Evolutionary conservation across 2,113 vertebrate genomes (phyloP).

Genomic region (Ceyx melanurus): DNA sequence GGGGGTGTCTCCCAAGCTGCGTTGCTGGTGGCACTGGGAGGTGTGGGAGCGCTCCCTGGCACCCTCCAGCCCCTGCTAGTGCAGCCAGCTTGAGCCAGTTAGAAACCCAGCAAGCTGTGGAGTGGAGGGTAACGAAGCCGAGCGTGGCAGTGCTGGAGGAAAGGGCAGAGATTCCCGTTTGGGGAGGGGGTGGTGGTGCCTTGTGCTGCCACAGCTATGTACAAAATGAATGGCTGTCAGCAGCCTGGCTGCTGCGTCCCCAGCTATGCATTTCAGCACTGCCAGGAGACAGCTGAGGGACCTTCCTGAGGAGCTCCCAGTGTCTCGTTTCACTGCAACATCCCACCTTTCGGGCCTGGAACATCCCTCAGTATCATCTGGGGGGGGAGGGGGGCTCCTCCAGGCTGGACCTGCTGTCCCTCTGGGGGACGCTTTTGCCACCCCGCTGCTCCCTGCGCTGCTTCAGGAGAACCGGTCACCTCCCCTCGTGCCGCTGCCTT

Average conservation of each 20-base stretch:
- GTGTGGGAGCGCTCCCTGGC: not conserved
- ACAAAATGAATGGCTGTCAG: not conserved
- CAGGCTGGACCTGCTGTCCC: fast-evolving
- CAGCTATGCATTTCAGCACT: not conserved
- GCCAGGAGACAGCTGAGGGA: not conserved
- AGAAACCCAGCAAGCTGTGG: not conserved
- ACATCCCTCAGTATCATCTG: fast-evolving
- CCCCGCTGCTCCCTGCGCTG: fast-evolving
- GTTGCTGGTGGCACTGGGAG: fast-evolving
- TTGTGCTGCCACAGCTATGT: not conserved
- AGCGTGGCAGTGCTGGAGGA: not conserved
- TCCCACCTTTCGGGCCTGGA: not conserved
- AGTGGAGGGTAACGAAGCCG: fast-evolving
- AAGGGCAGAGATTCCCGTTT: not conserved
- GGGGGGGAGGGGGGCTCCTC: too few species aligned
- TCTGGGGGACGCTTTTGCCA: not conserved
- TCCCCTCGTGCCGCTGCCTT: not conserved
- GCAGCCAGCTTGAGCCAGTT: not conserved
- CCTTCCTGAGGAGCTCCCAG: not conserved
- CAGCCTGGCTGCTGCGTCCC: not conserved
- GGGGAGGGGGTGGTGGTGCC: not conserved
- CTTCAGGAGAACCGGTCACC: not conserved
- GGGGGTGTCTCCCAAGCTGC: fast-evolving
- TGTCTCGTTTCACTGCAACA: not conserved
- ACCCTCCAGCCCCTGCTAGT: fast-evolving